Base-by-base conservation (phyloP, 2,888 invertebrate genomes). In the Spatulosminthurus flaviceps region DNA sequence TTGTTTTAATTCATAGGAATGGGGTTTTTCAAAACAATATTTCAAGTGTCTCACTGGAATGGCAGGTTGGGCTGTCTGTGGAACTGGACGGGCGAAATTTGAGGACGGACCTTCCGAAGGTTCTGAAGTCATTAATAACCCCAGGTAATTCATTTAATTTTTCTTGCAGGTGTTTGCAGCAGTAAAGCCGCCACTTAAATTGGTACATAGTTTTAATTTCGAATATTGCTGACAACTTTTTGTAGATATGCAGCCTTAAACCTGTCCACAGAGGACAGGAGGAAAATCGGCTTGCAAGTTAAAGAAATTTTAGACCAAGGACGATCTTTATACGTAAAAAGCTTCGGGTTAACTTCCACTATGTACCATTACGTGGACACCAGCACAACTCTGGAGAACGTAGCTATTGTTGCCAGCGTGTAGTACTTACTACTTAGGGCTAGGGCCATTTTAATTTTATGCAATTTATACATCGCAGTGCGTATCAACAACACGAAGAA, bases 11-110 rank as follows among this genome's bases (percentile, higher is more conserved):
- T 34, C 34, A 34, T 86, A 91, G 91, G 88, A 89, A 67, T 87
- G 91, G 80, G 90, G 90, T 1, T 89, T 94, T 42, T 88, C 87
- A 0, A 88, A 88, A 0, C 89, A 90, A 0, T 92, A 95, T 77
- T 93, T 96, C 87, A 90, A 92, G 83, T 89, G 94, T 29, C 91
- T 96, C 86, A 91, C 93, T 79, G 93, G 94, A 82, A 90, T 96
- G 86, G 94, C 93, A 9, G 94, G 95, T 86, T 96, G 96, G 96
- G 95, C 95, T 0, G 94, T 95, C 0, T 95, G 95, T 88, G 94
- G 95, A 16, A 78, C 78, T 0, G 79, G 81, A 22, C 41, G 67
- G 22, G 67, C 74, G 9, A 79, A 77, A 21, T 79, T 78, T 42
- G 61, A 67, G 19, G 29, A 66, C 16, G 22, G 26, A 26, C n/a